Percentiles rank a stretch among this genome's conserved stretches.
Conservation (phyloP, 2,797 vertebrate species). For the Hypotaenidia okinawae region DNA sequence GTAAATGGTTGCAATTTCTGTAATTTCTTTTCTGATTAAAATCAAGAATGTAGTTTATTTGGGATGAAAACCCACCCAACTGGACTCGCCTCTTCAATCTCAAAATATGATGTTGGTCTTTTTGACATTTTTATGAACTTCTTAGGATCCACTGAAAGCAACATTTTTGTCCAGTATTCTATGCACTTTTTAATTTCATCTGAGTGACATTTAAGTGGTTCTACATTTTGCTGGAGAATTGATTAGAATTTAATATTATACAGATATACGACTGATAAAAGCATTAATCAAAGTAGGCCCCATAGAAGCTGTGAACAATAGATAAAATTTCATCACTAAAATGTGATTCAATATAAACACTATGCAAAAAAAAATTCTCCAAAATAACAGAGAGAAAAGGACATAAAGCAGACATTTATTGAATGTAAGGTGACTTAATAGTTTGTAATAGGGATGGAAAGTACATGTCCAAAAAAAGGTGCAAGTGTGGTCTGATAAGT, state of each 20-base stretch:
- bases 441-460: neutral
- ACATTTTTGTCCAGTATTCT: neutral
- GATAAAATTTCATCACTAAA: neutral
- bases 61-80: no score
- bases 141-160: neutral
- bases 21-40: neutral
- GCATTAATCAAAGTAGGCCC: neutral
- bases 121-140: neutral
- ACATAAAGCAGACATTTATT: neutral
- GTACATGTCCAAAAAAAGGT: neutral
- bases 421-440: neutral
- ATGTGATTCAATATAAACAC: neutral
- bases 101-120: neutral
- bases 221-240: neutral
- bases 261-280: neutral
- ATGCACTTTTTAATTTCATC: neutral
- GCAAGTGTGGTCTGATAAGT: neutral
- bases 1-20: neutral
- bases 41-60: neutral
- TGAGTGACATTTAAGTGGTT: neutral
- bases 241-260: neutral
- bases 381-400: neutral
- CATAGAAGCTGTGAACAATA: neutral
- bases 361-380: neutral
- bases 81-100: neutral